Evolutionary conservation across 1,140 invertebrate species (phyloP).

Genomic region (Bombus confusus): DNA sequence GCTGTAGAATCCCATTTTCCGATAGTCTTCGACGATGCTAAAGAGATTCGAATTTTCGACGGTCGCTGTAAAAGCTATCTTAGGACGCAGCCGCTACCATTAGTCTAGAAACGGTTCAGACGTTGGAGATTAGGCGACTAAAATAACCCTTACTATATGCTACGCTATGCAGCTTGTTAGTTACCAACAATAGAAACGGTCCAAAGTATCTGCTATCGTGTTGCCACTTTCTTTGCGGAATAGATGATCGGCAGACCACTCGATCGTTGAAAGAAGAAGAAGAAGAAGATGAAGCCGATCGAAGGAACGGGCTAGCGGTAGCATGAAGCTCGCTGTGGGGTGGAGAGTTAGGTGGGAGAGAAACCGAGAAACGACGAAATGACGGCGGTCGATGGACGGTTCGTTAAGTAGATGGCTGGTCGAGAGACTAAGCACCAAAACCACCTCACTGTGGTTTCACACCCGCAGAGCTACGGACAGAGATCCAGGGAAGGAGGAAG

Average conservation of each 20-base stretch:
- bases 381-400: slow-evolving; percentile 79
- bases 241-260: background rate
- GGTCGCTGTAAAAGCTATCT: too few relatives aligned
- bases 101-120: too few relatives aligned
- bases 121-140: too few relatives aligned
- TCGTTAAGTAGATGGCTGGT: slow-evolving; percentile 81
- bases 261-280: background rate
- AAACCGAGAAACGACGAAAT: slow-evolving; percentile 80
- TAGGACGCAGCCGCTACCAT: too few relatives aligned
- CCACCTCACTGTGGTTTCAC: slow-evolving; percentile 82
- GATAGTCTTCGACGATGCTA: too few relatives aligned
- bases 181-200: background rate
- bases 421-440: slow-evolving; percentile 81
- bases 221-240: background rate
- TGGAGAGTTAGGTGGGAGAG: slow-evolving; percentile 67
- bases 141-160: too few relatives aligned
- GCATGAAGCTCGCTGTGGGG: slow-evolving; percentile 43
- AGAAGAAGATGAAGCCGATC: background rate
- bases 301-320: slow-evolving; percentile 46
- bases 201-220: background rate
- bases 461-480: slow-evolving; percentile 76
- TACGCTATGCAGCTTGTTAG: too few relatives aligned
- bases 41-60: too few relatives aligned
- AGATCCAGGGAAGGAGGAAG: slow-evolving; percentile 28
- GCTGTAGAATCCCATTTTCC: too few relatives aligned